Conservation (phyloP, 2,888 invertebrate species). For the Synanthedon formicaeformis region DNA sequence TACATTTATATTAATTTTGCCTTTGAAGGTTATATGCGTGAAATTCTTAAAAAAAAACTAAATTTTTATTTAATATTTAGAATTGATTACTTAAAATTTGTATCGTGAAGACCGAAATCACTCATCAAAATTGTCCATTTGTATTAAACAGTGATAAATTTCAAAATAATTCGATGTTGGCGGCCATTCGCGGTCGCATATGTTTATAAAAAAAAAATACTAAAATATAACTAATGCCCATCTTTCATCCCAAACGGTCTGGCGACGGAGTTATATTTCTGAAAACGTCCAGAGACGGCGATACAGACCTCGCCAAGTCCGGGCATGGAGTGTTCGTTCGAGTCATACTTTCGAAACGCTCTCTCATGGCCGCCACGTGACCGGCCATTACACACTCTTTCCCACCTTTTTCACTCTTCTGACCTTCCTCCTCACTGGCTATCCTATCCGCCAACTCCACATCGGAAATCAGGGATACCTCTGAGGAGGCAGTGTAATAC, state of each 20-base stretch:
- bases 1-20: no score
- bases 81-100: no score
- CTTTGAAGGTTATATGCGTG: no score
- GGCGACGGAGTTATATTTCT: slow-evolving; percentile 48
- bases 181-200: neutral
- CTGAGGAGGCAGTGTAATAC: slow-evolving; percentile 59
- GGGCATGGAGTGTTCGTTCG: slow-evolving; percentile 54
- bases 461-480: slow-evolving; percentile 48
- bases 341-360: slow-evolving; percentile 63
- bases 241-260: slow-evolving; percentile 28
- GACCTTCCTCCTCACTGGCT: slow-evolving; percentile 19
- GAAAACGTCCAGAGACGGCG: slow-evolving; percentile 40
- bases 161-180: no score
- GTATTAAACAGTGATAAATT: no score
- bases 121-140: no score
- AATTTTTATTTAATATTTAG: no score
- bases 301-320: slow-evolving; percentile 33
- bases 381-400: slow-evolving; percentile 50
- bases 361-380: slow-evolving; percentile 65
- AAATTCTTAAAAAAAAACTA: no score
- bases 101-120: no score
- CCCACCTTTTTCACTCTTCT: slow-evolving; percentile 28
- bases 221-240: neutral
- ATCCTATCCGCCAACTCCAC: slow-evolving; percentile 27
- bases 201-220: neutral